Conservation (phyloP, 2,888 invertebrate species). For the Callyntrura guangdongensis region DNA sequence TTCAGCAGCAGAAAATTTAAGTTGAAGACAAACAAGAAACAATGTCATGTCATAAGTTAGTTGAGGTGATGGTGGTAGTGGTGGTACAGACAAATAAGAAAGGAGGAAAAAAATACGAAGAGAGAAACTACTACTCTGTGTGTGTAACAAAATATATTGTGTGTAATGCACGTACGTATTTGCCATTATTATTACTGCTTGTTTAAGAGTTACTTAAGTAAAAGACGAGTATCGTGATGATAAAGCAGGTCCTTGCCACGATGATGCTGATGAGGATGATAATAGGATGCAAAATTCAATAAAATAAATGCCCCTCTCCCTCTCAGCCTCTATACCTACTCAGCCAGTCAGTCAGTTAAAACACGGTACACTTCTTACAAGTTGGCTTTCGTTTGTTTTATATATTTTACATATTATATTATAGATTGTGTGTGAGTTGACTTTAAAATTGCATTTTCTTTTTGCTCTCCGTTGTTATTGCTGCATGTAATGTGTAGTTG, state of each 20-base stretch:
- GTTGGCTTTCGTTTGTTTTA: constrained; percentile 18
- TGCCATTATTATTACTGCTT: not conserved
- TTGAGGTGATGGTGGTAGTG: constrained; percentile 34
- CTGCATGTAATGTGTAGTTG: too few species aligned
- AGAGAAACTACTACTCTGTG: not conserved
- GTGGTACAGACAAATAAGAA: constrained; percentile 48
- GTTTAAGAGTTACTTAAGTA: not conserved
- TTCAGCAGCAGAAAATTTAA: constrained; percentile 54
- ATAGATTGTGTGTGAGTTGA: constrained; percentile 67
- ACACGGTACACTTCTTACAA: not conserved
- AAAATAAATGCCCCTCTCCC: too few species aligned
- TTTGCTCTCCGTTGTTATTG: not conserved
- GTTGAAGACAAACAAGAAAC: constrained; percentile 50
- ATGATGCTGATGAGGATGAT: not conserved
- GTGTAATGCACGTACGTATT: not conserved
- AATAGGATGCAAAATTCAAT: too few species aligned
- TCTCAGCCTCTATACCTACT: not conserved
- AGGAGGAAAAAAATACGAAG: constrained; percentile 7
- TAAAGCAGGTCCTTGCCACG: constrained; percentile 35
- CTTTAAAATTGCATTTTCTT: constrained; percentile 74
- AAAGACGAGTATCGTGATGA: not conserved
- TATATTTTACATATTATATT: not conserved
- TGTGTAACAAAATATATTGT: constrained; percentile 39
- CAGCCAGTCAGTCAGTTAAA: not conserved
- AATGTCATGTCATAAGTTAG: constrained; percentile 66